Percentiles rank a stretch among this genome's conserved stretches.
Evolutionary conservation across 2,797 vertebrate species (phyloP).

Genomic region (Molothrus ater): DNA sequence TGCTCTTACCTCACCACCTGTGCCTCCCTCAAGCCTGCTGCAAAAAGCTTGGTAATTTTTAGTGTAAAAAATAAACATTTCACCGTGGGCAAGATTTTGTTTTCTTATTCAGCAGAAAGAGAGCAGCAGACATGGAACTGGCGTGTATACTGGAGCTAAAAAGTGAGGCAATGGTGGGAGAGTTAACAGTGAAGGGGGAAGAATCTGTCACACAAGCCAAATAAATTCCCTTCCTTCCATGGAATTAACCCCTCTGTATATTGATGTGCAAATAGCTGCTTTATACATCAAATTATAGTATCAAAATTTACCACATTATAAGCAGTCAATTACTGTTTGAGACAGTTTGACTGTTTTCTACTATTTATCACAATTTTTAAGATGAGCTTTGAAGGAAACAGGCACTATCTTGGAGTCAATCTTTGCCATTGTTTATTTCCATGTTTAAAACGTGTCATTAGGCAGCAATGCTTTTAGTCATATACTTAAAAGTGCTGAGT

Average conservation of each 20-base stretch:
- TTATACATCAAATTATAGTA: neutral
- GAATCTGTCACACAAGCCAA: neutral
- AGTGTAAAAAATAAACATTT: neutral
- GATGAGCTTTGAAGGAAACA: neutral
- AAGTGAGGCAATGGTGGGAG: neutral
- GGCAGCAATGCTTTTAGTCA: conserved; percentile 37
- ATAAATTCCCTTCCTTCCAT: neutral
- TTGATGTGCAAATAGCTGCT: conserved; percentile 19
- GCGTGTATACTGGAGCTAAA: neutral
- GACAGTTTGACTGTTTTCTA: neutral
- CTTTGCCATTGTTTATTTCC: neutral
- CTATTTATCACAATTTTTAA: conserved; percentile 21
- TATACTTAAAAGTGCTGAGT: neutral
- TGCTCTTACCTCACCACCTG: neutral
- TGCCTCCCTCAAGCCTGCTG: neutral
- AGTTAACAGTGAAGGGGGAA: neutral
- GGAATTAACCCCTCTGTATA: neutral
- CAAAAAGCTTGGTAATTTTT: neutral
- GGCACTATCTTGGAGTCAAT: neutral
- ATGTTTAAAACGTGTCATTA: neutral
- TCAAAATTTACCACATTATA: neutral
- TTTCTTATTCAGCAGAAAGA: neutral
- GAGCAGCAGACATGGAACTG: neutral
- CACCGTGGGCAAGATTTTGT: neutral
- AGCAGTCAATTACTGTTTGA: neutral